These are phyloP conservation scores for Crocidura indochinensis DNA, from an alignment of 2,797 vertebrate genomes.

Conservation along the genomic window DNA sequence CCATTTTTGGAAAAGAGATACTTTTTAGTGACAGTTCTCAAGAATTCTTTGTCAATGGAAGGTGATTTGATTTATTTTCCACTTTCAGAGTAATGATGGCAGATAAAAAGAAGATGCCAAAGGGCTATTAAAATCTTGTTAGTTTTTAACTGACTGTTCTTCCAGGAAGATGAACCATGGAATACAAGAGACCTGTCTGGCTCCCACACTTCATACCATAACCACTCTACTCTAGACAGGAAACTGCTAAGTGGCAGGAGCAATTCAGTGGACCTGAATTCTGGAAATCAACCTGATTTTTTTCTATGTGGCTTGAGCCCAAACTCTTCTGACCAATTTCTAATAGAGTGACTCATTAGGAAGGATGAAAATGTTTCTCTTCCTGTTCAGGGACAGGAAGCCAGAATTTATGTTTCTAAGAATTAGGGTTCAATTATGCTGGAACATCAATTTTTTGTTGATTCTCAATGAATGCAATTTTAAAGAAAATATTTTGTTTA, in stretches of 20 bases:
- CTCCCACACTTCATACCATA: background rate
- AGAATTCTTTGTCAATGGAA: background rate
- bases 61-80: background rate
- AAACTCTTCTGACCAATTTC: background rate
- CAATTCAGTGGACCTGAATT: background rate
- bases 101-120: background rate
- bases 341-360: background rate
- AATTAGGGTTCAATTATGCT: background rate
- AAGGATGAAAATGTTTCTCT: constrained; percentile 23
- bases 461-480: background rate
- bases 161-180: background rate
- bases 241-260: background rate
- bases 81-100: background rate
- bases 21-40: background rate
- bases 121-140: background rate
- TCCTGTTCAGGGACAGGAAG: background rate
- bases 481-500: constrained; percentile 20
- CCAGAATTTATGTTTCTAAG: constrained; percentile 38
- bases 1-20: background rate
- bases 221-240: background rate
- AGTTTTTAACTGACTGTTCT: background rate
- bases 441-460: constrained; percentile 38
- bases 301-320: constrained; percentile 10
- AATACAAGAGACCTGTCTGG: background rate
- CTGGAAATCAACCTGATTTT: background rate